These are phyloP conservation scores for Sminthurides aquaticus DNA, from an alignment of 2,888 invertebrate species.

Conservation along the genomic window DNA sequence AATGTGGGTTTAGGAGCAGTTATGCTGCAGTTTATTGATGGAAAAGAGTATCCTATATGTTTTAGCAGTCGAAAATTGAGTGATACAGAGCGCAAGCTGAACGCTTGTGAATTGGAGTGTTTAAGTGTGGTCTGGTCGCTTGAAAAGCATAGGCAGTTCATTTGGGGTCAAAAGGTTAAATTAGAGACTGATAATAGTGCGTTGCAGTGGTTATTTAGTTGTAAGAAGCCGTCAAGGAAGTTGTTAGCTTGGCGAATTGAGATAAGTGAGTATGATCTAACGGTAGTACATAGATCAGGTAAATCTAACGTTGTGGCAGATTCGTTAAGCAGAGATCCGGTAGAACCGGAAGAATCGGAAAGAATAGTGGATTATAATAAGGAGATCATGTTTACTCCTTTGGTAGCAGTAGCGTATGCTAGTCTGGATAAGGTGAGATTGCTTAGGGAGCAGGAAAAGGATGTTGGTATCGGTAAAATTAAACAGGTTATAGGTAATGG, in stretches of 20 bases:
- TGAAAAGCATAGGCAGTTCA: neutral
- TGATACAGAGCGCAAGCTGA: neutral
- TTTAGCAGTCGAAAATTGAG: constrained; percentile 6
- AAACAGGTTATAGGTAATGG: neutral
- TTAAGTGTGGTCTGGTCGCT: constrained; percentile 1
- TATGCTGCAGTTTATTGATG: constrained; percentile 12
- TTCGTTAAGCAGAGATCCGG: neutral
- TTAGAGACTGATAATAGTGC: neutral
- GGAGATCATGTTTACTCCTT: neutral
- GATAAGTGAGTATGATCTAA: neutral
- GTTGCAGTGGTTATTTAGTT: neutral
- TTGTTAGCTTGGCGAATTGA: neutral
- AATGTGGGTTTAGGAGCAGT: constrained; percentile 22
- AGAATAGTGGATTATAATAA: neutral
- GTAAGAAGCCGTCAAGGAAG: neutral
- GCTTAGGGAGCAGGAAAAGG: neutral
- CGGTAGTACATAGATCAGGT: neutral
- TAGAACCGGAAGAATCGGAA: too few species aligned
- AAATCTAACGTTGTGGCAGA: neutral
- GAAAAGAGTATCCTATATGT: constrained; percentile 7
- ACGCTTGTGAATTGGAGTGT: constrained; percentile 12
- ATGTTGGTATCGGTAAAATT: neutral
- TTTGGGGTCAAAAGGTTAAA: neutral
- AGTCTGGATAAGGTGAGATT: neutral
- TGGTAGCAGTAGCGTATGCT: neutral